Conservation (phyloP, 2,888 invertebrate species). For the Endomychus coccineus region DNA sequence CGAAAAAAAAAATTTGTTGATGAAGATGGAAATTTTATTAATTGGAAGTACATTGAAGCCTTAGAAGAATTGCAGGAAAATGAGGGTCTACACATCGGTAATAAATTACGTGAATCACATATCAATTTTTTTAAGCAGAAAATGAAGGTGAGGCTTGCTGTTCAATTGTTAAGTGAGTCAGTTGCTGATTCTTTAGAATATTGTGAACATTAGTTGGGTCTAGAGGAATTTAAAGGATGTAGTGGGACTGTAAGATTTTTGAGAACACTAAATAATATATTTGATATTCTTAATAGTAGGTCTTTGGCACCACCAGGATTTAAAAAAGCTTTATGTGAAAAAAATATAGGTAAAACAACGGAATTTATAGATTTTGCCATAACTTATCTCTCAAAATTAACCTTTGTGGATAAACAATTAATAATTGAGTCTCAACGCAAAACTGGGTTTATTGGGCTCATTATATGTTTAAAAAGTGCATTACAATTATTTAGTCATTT, state of each 20-base stretch:
- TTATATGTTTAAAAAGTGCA: background rate
- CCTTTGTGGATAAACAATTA: conserved; percentile 2
- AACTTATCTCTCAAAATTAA: too few species aligned
- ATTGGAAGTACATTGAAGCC: conserved; percentile 16
- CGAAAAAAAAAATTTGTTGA: conserved; percentile 13
- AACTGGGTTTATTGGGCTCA: conserved; percentile 5
- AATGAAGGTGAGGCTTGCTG: conserved; percentile 22
- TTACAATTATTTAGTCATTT: too few species aligned
- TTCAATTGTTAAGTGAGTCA: conserved; percentile 14
- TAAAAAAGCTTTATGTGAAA: conserved; percentile 1
- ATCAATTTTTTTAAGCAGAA: conserved; percentile 20
- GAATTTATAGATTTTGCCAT: too few species aligned
- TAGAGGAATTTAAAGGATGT: conserved; percentile 17
- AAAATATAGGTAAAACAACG: too few species aligned
- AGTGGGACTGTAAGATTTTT: conserved; percentile 16
- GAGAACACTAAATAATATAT: conserved; percentile 18
- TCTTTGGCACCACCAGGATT: conserved; percentile 2
- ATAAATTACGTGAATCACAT: conserved; percentile 20
- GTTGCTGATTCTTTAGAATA: conserved; percentile 9
- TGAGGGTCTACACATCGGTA: conserved; percentile 20
- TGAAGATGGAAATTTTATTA: conserved; percentile 12
- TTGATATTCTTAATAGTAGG: conserved; percentile 20
- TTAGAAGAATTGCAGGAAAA: conserved; percentile 18
- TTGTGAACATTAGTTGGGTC: conserved; percentile 4
- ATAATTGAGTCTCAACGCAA: conserved; percentile 2